Percentiles rank a stretch among this genome's conserved stretches.
These are phyloP conservation scores for Leucopternis melanops DNA, from an alignment of 2,113 vertebrate genomes.

Conservation along the genomic window DNA sequence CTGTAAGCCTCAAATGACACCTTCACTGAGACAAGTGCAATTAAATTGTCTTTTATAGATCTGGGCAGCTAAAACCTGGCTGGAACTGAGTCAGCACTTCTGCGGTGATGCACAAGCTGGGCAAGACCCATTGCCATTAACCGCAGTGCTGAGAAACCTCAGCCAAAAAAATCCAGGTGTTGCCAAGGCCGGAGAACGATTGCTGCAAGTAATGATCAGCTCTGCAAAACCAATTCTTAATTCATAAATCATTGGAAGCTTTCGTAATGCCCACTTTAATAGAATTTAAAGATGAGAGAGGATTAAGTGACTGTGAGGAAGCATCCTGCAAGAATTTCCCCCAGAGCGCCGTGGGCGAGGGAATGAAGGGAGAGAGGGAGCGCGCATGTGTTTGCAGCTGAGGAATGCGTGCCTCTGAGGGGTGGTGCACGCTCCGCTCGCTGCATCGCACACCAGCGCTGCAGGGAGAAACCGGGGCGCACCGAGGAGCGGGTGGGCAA, in stretches of 20 bases:
- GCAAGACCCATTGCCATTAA: not conserved
- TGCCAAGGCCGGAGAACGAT: not conserved
- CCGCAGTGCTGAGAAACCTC: not conserved
- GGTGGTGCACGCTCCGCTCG: fast-evolving
- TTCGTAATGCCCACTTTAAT: not conserved
- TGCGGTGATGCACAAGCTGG: not conserved
- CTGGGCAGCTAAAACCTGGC: not conserved
- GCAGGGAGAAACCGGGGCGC: not conserved
- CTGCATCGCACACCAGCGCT: fast-evolving
- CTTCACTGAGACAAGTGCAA: not conserved
- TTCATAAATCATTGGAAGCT: not conserved
- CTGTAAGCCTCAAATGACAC: not conserved
- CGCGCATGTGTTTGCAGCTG: not conserved
- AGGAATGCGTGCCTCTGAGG: not conserved
- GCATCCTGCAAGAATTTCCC: constrained; percentile 29
- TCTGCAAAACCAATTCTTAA: not conserved
- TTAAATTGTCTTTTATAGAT: not conserved
- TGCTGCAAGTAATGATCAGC: not conserved
- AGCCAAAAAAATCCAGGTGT: not conserved
- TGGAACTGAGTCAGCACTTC: not conserved
- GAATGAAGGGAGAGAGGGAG: not conserved
- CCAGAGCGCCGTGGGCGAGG: not conserved
- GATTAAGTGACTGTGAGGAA: constrained; percentile 13
- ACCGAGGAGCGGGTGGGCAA: not conserved
- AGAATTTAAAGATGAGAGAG: not conserved